These are phyloP conservation scores for Strigamia transsilvanica DNA, from an alignment of 2,888 invertebrate genomes.

Conservation along the genomic window DNA sequence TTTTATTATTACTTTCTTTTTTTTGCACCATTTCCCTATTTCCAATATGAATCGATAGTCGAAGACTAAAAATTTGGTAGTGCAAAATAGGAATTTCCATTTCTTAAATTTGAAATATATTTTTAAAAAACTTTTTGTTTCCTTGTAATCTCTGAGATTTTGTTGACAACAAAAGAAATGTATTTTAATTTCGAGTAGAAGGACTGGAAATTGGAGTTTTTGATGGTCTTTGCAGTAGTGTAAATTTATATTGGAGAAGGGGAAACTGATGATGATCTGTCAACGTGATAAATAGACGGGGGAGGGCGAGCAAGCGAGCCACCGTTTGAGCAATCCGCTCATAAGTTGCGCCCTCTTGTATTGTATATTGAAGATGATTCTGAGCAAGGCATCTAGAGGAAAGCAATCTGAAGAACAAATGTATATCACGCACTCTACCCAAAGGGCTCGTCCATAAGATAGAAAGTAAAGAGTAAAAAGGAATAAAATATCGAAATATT, in stretches of 20 bases:
- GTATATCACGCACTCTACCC: constrained; percentile 45
- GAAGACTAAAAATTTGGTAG: constrained; percentile 30
- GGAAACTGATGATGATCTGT: constrained; percentile 49
- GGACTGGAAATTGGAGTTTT: not conserved
- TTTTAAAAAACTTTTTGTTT: too few relatives aligned
- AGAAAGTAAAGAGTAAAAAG: not conserved
- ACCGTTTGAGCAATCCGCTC: constrained; percentile 45
- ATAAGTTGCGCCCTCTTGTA: constrained; percentile 48
- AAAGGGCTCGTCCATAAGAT: constrained; percentile 19
- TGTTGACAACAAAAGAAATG: not conserved
- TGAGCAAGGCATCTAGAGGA: constrained; percentile 40
- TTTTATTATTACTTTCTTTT: constrained; percentile 40
- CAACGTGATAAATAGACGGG: constrained; percentile 37
- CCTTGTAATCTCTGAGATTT: too few relatives aligned
- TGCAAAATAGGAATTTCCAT: not conserved
- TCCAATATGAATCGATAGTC: constrained; percentile 40
- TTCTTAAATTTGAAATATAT: not conserved
- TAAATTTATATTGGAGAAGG: constrained; percentile 19
- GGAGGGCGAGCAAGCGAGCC: constrained; percentile 21
- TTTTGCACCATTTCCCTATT: constrained; percentile 37
- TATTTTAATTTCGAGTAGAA: not conserved
- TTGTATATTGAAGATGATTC: constrained; percentile 48
- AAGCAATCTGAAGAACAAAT: constrained; percentile 45
- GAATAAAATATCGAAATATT: not conserved
- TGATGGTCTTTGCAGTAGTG: constrained; percentile 6